Evolutionary conservation across 2,113 vertebrate species (phyloP).

Genomic region (Connochaetes taurinus): DNA sequence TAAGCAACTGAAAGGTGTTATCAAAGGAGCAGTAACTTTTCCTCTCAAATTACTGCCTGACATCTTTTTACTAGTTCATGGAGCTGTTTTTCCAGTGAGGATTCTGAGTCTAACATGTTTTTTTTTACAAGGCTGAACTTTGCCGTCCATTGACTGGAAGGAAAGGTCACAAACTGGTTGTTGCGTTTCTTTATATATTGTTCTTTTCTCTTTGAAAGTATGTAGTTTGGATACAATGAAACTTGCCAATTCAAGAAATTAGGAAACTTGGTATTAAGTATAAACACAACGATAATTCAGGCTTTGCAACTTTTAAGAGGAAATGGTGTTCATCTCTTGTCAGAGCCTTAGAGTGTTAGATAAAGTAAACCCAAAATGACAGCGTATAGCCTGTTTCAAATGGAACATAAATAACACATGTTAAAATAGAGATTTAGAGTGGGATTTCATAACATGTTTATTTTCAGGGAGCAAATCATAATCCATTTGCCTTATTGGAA

Average conservation of each 20-base stretch:
- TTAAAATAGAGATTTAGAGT: constrained; percentile 44
- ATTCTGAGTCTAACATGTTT: not conserved
- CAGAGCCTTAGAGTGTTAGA: not conserved
- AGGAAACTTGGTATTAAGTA: not conserved
- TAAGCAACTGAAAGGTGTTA: not conserved
- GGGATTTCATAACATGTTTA: constrained; percentile 23
- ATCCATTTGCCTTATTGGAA: constrained; percentile 55
- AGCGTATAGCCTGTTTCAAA: not conserved
- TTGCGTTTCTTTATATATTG: not conserved
- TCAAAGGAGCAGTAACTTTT: not conserved
- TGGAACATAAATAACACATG: constrained; percentile 50
- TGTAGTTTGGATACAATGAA: not conserved
- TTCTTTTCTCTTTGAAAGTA: not conserved
- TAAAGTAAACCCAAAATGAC: constrained; percentile 33
- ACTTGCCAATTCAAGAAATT: not conserved
- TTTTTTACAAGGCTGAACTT: not conserved
- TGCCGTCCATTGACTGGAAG: not conserved
- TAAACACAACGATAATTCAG: not conserved
- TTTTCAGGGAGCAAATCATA: constrained; percentile 46
- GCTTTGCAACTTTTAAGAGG: not conserved
- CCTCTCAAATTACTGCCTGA: not conserved
- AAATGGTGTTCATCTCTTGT: not conserved
- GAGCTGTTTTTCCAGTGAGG: not conserved
- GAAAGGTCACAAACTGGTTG: not conserved
- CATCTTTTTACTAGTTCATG: not conserved